Evolutionary conservation across 2,888 invertebrate species (phyloP), one percentile per base, ranked within the genome.

Genomic region (Sturmia bella): DNA sequence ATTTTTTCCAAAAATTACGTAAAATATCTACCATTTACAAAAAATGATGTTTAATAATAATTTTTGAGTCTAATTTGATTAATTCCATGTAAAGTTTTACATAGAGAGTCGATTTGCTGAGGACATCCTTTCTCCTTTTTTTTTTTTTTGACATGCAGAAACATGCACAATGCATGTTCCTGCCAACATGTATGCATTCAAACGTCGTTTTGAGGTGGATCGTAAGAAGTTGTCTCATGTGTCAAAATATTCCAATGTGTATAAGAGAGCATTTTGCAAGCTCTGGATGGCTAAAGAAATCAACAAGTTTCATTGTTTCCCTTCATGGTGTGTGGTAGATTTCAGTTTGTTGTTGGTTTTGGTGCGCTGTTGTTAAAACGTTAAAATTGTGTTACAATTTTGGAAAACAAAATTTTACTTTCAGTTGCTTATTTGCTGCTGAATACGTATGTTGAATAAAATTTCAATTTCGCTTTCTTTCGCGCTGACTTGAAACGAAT

Each of bases 401-500:
- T 48, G 43, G 2, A 43, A 15, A 39, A 39, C 15, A 52, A 54
- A 37, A 66, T 76, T 76, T 63, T 88, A 87, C 88, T 89, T 89
- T 89, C 88, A 89, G 89, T 89, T 89, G 86, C 85, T 86, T 85
- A 87, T 86, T 87, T 86, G 88, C 85, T 86, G 87, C 87, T 89
- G 88, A 87, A 87, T 87, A 86, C 87, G 89, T 87, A 85, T 85
- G 88, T 75, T 68, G 87, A 86, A 86, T 87, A 85, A 85, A 85
- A 81, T 84, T 84, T 84, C 48, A 24, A 59, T 66, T 79, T 79
- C 78, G 78, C 78, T 73, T 78, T 79, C 66, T 57, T 52, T 57
- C 32, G 5, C 50, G 57, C 32, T 32, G 45, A 6, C 13, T 41
- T 3, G n/a, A 43, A 43, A 32, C 32, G 9, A 32, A 5, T 32